Percentiles rank a stretch among this genome's conserved stretches.
These are phyloP conservation scores for Dunckerocampus dactyliophorus DNA, from an alignment of 2,113 vertebrate species.

Conservation along the genomic window DNA sequence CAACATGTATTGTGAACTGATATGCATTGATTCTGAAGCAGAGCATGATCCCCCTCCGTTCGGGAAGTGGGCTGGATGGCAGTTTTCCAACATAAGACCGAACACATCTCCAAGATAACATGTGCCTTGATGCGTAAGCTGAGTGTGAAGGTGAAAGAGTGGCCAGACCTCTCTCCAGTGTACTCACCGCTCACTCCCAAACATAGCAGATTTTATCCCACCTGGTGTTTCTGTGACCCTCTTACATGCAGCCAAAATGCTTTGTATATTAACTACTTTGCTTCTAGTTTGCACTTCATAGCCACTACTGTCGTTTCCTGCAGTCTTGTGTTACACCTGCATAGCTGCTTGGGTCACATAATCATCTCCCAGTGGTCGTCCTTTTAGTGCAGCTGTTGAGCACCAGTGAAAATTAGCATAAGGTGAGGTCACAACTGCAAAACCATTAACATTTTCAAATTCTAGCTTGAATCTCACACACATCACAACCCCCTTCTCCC, in stretches of 20 bases:
- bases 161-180: no score
- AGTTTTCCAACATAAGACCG: no score
- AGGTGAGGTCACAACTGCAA: conserved; percentile 15
- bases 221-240: background rate
- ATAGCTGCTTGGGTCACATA: conserved; percentile 62
- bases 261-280: conserved; percentile 14
- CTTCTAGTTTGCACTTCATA: conserved; percentile 43
- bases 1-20: no score
- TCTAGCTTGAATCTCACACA: conserved; percentile 14
- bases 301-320: conserved; percentile 37
- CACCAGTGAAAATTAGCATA: conserved; percentile 64
- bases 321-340: conserved; percentile 53
- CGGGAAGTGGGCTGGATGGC: no score
- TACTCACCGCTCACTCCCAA: no score
- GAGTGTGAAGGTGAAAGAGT: no score
- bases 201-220: no score
- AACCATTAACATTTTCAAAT: background rate
- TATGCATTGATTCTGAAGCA: no score
- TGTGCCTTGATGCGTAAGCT: no score
- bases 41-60: no score
- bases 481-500: conserved; percentile 18
- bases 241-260: conserved; percentile 12
- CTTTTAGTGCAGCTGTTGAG: conserved; percentile 66
- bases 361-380: conserved; percentile 66
- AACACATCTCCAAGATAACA: no score